Evolutionary conservation across 64 coral and sea anemone species (phyloP).

Genomic region (Dendronephthya gigantea): DNA sequence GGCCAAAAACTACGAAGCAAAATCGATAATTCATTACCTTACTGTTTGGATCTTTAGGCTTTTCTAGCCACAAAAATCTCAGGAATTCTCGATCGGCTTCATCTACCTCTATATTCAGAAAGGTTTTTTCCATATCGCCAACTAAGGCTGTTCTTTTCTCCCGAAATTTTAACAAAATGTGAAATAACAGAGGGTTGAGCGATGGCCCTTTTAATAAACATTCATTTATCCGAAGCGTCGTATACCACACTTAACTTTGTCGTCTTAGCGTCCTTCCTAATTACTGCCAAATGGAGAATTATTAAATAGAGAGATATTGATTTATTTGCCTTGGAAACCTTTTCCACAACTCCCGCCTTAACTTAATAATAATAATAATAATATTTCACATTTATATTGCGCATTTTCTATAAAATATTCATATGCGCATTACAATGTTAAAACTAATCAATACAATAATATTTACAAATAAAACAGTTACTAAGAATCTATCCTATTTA

Average conservation of each 20-base stretch:
- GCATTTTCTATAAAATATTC: too few relatives aligned
- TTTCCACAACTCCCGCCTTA: neutral
- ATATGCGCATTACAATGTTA: too few relatives aligned
- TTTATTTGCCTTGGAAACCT: neutral
- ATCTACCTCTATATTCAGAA: conserved; percentile 32
- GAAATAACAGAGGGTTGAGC: conserved; percentile 23
- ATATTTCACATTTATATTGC: too few relatives aligned
- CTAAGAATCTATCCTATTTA: too few relatives aligned
- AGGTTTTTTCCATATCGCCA: conserved; percentile 37
- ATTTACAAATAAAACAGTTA: too few relatives aligned
- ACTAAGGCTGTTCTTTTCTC: neutral
- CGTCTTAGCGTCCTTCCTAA: conserved; percentile 26
- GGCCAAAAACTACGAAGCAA: conserved; percentile 14
- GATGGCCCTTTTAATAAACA: conserved; percentile 37
- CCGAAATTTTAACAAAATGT: conserved; percentile 31
- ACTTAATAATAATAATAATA: too few relatives aligned
- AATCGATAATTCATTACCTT: conserved; percentile 21
- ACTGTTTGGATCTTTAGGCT: neutral
- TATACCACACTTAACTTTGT: conserved; percentile 15
- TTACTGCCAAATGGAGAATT: conserved; percentile 22
- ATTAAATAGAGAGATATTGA: neutral
- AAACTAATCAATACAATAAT: too few relatives aligned
- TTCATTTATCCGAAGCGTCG: conserved; percentile 30
- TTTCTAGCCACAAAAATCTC: conserved; percentile 26
- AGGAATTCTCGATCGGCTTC: conserved; percentile 14